Evolutionary conservation across 2,797 vertebrate species (phyloP).

Genomic region (Euthynnus affinis): DNA sequence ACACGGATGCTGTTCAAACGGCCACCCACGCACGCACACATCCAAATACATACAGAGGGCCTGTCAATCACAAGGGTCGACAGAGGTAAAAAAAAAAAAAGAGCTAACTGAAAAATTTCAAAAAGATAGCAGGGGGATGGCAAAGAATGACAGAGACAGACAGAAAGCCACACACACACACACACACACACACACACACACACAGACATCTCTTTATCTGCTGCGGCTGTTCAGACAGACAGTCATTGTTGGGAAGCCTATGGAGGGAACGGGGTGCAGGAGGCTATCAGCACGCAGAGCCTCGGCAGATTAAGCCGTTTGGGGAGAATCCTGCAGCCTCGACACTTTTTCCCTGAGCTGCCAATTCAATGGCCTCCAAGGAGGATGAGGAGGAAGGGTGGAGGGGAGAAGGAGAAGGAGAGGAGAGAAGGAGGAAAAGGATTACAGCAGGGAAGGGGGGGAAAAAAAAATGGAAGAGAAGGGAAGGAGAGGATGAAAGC

Average conservation of each 20-base stretch:
- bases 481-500: conserved; percentile 11
- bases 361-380: conserved; percentile 72
- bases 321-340: conserved; percentile 82
- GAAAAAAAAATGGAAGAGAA: conserved; percentile 4
- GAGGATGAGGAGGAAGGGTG: conserved; percentile 55
- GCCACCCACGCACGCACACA: conserved; percentile 56
- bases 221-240: conserved; percentile 67
- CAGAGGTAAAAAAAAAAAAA: conserved; percentile 47
- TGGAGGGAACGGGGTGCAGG: conserved; percentile 63
- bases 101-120: conserved; percentile 54
- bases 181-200: conserved; percentile 37
- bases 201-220: conserved; percentile 72
- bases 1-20: conserved; percentile 45
- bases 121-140: conserved; percentile 58
- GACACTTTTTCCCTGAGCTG: conserved; percentile 78
- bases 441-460: conserved; percentile 9
- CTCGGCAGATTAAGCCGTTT: conserved; percentile 80
- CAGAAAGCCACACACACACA: conserved; percentile 4
- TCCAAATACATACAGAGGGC: conserved; percentile 49
- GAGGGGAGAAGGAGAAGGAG: conserved; percentile 29
- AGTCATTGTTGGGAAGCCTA: conserved; percentile 69
- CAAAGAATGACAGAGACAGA: conserved; percentile 40
- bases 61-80: conserved; percentile 64
- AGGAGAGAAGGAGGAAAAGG: conserved; percentile 20
- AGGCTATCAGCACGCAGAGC: conserved; percentile 75